phyloP scores from a whole-genome alignment of 2,888 invertebrate species.

The Pyralis farinalis region DNA sequence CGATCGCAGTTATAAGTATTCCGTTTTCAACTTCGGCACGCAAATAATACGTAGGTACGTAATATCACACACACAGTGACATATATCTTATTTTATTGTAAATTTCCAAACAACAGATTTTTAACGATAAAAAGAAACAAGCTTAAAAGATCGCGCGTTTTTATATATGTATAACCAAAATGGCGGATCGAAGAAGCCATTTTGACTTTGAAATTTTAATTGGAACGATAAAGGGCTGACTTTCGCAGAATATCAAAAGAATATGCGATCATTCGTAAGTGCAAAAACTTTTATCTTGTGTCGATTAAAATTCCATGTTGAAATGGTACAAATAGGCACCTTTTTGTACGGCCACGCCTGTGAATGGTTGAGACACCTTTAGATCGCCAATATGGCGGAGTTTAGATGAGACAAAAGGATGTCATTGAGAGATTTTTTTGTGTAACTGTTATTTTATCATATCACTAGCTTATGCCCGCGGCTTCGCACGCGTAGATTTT shows the following conservation, averaged over 20 bases:
- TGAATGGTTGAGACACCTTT: slow-evolving; percentile 39
- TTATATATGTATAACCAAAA: slow-evolving; percentile 41
- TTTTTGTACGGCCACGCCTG: slow-evolving; percentile 59
- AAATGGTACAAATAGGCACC: slow-evolving; percentile 59
- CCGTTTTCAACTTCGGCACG: too few species aligned
- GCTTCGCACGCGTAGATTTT: too few species aligned
- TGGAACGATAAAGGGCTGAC: slow-evolving; percentile 56
- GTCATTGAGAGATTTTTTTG: background rate
- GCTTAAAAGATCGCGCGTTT: slow-evolving; percentile 29
- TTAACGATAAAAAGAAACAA: slow-evolving; percentile 1
- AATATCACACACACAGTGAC: too few species aligned
- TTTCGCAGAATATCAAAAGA: slow-evolving; percentile 47
- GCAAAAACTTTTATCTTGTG: slow-evolving; percentile 22
- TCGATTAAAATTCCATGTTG: slow-evolving; percentile 56
- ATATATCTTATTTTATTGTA: too few species aligned
- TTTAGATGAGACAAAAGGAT: background rate
- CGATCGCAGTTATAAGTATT: too few species aligned
- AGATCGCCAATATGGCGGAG: slow-evolving; percentile 38
- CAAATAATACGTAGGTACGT: too few species aligned
- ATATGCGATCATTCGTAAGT: slow-evolving; percentile 1
- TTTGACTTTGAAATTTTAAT: slow-evolving; percentile 73
- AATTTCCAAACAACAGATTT: too few species aligned
- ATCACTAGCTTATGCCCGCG: too few species aligned
- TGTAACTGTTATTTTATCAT: too few species aligned
- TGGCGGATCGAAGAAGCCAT: slow-evolving; percentile 69